phyloP scores from a whole-genome alignment of 2,797 vertebrate species.

The Rousettus madagascariensis region DNA sequence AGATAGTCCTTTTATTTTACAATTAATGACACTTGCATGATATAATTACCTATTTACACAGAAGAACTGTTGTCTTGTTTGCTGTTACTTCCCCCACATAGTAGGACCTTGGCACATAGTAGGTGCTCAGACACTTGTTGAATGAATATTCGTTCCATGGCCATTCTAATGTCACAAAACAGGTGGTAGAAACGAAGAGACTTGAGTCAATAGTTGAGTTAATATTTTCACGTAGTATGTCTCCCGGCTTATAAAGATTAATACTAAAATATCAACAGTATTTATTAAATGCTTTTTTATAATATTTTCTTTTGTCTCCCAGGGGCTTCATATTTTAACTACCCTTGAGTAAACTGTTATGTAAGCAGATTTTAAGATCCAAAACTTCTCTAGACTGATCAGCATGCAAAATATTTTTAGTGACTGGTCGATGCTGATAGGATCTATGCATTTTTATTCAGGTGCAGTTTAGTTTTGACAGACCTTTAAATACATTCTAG shows the following conservation, averaged over 20 bases:
- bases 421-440: not conserved
- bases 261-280: not conserved
- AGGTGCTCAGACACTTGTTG: not conserved
- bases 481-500: not conserved
- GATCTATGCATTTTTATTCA: slow-evolving; percentile 1
- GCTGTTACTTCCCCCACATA: not conserved
- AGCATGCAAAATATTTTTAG: slow-evolving; percentile 26
- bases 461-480: not conserved
- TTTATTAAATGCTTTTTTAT: not conserved
- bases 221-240: not conserved
- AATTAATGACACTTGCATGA: not conserved
- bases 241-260: not conserved
- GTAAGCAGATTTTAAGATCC: not conserved
- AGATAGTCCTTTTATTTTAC: not conserved
- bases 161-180: not conserved
- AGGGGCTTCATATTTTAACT: not conserved
- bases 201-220: not conserved
- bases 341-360: not conserved
- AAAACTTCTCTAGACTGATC: not conserved
- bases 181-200: not conserved
- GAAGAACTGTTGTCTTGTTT: not conserved
- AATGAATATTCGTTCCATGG: not conserved
- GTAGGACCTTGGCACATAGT: not conserved
- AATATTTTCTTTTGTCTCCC: slow-evolving; percentile 1
- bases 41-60: not conserved